Evolutionary conservation across 2,113 vertebrate species (phyloP).

Genomic region (Prionailurus bengalensis): DNA sequence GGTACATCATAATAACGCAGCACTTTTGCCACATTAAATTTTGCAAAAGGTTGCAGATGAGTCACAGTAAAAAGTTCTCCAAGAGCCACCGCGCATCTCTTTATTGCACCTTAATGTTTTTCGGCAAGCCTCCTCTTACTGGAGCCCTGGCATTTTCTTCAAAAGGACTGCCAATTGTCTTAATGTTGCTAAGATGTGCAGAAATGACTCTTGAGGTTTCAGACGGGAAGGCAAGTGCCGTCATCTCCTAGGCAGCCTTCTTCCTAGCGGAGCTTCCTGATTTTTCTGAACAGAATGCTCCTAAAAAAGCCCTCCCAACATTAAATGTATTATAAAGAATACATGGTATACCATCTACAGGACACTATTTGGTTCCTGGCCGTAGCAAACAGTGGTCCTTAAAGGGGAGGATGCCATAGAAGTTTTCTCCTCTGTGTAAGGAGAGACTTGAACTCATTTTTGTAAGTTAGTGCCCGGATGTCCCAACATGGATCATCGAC

Average conservation of each 20-base stretch:
- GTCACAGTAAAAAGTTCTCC: conserved; percentile 72
- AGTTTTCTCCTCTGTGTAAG: background rate
- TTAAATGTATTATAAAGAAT: background rate
- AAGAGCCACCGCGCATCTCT: background rate
- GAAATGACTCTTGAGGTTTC: conserved; percentile 5
- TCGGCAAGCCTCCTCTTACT: background rate
- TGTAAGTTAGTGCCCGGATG: background rate
- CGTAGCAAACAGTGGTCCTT: background rate
- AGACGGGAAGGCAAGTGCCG: background rate
- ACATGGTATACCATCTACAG: background rate
- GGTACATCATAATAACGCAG: conserved; percentile 78
- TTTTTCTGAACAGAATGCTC: background rate
- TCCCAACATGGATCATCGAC: background rate
- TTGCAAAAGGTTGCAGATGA: conserved; percentile 81
- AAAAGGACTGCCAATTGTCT: background rate
- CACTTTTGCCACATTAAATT: conserved; percentile 77
- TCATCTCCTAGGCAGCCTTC: background rate
- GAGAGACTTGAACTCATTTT: conserved; percentile 38
- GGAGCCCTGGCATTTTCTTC: background rate
- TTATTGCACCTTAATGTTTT: conserved; percentile 48
- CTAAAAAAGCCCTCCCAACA: background rate
- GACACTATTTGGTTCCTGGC: background rate
- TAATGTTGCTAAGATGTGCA: background rate
- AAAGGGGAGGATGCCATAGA: background rate
- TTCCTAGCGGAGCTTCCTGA: background rate